Evolutionary conservation across 2,113 vertebrate species (phyloP), one percentile per base, ranked within the genome.

Genomic region (Malurus elegans): DNA sequence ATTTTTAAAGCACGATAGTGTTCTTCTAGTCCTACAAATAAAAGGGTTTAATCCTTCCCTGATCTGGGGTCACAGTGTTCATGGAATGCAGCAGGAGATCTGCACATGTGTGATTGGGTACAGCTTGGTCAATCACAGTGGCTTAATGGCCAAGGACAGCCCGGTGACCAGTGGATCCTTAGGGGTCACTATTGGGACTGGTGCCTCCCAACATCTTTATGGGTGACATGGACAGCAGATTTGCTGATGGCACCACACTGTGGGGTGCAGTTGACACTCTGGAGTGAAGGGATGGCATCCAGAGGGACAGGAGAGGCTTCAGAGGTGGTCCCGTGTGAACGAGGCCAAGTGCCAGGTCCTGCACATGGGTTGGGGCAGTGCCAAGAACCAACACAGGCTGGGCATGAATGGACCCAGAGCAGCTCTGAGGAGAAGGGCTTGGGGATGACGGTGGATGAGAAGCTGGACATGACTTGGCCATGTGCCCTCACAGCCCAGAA

Each of bases 201-300:
- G 23, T 0, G 0, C 8, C 0, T 0, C 31, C 62, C 10, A 10
- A 21, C 13, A 32, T 28, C 48, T 7, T 28, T 51, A 42, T 57
- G 32, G 13, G 80, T 8, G 5, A 36, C 18, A 12, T 1, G 23
- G 42, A 40, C 20, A 51, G 36, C n/a, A 85, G 6, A 29, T 11
- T 4, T 6, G 12, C 38, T 7, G 38, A 4, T 9, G 19, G 4
- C 38, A 44, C 42, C 45, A n/a, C 26, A 8, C 45, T 60, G 51
- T 11, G 51, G n/a, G 38, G 24, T 25, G 51, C 36, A 18, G 50
- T 1, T 4, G 29, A 7, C 50, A 18, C 0, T 17, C 40, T 54
- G 40, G 54, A 82, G 20, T 40, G 70, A 75, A 54, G 34, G 54
- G 48, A 34, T 61, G 79, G 47, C 40, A 42, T 42, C 62, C 40